These are phyloP conservation scores for Pollenia angustigena DNA, from an alignment of 2,888 invertebrate species.

Conservation along the genomic window DNA sequence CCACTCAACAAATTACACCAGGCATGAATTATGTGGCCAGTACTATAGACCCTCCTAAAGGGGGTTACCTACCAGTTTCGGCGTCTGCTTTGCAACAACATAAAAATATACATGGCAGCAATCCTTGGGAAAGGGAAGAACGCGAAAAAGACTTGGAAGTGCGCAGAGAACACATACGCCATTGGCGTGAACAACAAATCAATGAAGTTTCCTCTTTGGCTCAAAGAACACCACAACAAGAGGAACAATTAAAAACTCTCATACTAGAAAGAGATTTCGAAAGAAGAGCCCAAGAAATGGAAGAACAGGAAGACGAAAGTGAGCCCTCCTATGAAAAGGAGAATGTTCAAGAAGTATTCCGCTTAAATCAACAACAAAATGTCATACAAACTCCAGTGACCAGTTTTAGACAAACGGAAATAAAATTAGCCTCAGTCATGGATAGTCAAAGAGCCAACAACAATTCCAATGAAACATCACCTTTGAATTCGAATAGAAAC, in stretches of 20 bases:
- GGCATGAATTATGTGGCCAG: constrained; percentile 88
- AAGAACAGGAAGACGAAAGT: constrained; percentile 89
- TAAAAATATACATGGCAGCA: constrained; percentile 85
- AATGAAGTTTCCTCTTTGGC: constrained; percentile 89
- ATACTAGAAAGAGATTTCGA: constrained; percentile 97
- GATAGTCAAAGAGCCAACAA: constrained; percentile 66
- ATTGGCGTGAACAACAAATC: constrained; percentile 95
- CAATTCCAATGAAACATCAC: constrained; percentile 78
- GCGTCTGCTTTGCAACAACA: constrained; percentile 70
- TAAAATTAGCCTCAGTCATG: constrained; percentile 79
- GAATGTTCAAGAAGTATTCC: constrained; percentile 85
- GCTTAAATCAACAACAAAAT: constrained; percentile 84
- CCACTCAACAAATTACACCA: constrained; percentile 78
- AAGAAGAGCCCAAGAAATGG: constrained; percentile 92
- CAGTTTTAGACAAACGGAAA: constrained; percentile 83
- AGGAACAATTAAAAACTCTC: constrained; percentile 94
- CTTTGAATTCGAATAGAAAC: constrained; percentile 77
- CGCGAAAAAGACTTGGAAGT: constrained; percentile 91
- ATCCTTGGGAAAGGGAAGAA: constrained; percentile 97
- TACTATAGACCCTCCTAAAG: constrained; percentile 89
- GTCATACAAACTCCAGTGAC: constrained; percentile 84
- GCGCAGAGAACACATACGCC: constrained; percentile 89
- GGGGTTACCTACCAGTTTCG: constrained; percentile 87
- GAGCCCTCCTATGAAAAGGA: constrained; percentile 83
- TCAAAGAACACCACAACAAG: constrained; percentile 91